Base-by-base conservation (phyloP, 2,797 vertebrate species). In the Urophycis tenuis region DNA sequence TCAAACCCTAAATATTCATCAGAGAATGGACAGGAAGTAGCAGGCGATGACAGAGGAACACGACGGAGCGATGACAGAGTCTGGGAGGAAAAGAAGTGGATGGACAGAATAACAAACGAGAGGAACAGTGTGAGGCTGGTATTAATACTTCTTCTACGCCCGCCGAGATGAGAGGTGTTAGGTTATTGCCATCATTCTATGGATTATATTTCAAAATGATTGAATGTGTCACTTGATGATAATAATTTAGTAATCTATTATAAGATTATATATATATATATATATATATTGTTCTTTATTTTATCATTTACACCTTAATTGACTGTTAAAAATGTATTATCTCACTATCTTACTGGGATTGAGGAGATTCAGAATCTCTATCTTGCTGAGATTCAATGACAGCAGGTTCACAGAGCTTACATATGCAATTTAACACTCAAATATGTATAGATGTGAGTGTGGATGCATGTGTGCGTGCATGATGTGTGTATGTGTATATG, bases 1-100 rank as follows among this genome's bases (percentile, higher is more conserved):
- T 60, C 53, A 60, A 60, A 60, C 53, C 53, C 22, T 60, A 60
- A 60, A 60, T 60, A 60, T 60, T 60, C 53, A 60, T 60, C 53
- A 60, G 53, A 60, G 53, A 19, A 60, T 8, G 2, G 53, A 60
- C 22, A 60, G 53, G 53, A 60, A 60, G 53, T n/a, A 60, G 53
- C 53, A 9, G 22, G 53, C 22, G 22, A n/a, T 60, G 53, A 60
- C 53, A 60, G 53, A 60, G 53, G 22, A 60, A 60, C 53, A 60
- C 53, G 53, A 8, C n/a, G 22, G 53, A 9, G 22, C 53, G 53
- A 60, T 60, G 53, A 60, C 22, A 53, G 49, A 53, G 53, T 60
- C 53, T 60, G 53, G 53, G 53, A 60, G 53, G 53, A 60, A 9
- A 8, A 49, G 45, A 53, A 17, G 53, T 25, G n/a, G n/a, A 60